These are phyloP conservation scores for Aulostomus chinensis DNA, from an alignment of 2,797 vertebrate genomes.

Conservation along the genomic window DNA sequence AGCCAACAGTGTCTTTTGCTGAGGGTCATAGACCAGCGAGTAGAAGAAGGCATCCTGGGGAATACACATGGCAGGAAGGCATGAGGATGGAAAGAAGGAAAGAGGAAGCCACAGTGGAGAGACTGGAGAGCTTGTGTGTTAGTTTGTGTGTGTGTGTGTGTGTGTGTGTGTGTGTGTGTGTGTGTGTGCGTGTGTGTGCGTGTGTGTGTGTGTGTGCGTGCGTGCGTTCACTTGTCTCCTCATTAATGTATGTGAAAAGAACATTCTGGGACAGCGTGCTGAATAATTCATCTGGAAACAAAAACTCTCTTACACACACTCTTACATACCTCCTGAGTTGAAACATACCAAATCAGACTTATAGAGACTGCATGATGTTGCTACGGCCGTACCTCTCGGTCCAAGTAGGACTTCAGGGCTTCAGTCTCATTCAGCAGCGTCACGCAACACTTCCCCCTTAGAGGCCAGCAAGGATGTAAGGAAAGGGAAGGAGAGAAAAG, in stretches of 20 bases:
- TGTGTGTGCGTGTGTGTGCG: slow-evolving; percentile 10
- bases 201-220: slow-evolving; percentile 31
- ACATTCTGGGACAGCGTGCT: slow-evolving; percentile 81
- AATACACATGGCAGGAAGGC: slow-evolving; percentile 43
- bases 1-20: slow-evolving; percentile 96
- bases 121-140: slow-evolving; percentile 20
- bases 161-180: slow-evolving; percentile 1
- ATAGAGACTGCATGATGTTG: not conserved
- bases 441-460: slow-evolving; percentile 98
- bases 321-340: slow-evolving; percentile 24
- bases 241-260: slow-evolving; percentile 78
- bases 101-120: not conserved
- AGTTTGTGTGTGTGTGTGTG: slow-evolving; percentile 1
- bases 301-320: slow-evolving; percentile 48
- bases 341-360: slow-evolving; percentile 33
- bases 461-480: slow-evolving; percentile 28
- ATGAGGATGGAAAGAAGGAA: slow-evolving; percentile 30
- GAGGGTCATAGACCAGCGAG: slow-evolving; percentile 97
- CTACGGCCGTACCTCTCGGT: slow-evolving; percentile 87
- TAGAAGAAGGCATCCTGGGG: slow-evolving; percentile 97
- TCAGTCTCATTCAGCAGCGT: slow-evolving; percentile 97
- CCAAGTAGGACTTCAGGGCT: slow-evolving; percentile 96
- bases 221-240: slow-evolving; percentile 74
- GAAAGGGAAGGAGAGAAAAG: not conserved
- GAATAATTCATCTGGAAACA: slow-evolving; percentile 80